Evolutionary conservation across 1,140 invertebrate species (phyloP).

Genomic region (Reticulitermes speratus): DNA sequence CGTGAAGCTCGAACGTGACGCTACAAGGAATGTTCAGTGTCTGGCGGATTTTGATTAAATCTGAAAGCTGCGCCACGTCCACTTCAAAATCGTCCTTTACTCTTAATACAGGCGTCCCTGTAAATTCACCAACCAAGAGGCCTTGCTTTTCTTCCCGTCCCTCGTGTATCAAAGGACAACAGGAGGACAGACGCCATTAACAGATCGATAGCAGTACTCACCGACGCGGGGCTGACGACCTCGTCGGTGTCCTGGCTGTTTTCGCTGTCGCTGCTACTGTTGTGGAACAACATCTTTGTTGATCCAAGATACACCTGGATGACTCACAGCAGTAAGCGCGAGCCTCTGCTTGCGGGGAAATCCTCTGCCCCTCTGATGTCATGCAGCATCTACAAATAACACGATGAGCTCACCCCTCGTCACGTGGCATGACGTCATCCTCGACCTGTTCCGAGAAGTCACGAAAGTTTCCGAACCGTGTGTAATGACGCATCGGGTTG

Average conservation of each 20-base stretch:
- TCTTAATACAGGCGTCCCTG: too few relatives aligned
- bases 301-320: background rate
- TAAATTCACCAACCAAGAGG: too few relatives aligned
- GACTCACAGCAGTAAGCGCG: background rate
- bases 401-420: background rate
- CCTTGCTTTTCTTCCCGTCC: too few relatives aligned
- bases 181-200: too few relatives aligned
- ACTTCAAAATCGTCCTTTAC: too few relatives aligned
- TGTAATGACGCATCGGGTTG: conserved; percentile 7
- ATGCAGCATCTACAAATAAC: background rate
- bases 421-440: background rate
- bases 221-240: background rate
- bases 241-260: background rate
- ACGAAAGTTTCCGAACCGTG: background rate
- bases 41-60: too few relatives aligned
- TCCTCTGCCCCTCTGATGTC: background rate
- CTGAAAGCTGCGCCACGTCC: too few relatives aligned
- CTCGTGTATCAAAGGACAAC: too few relatives aligned
- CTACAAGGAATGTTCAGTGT: too few relatives aligned
- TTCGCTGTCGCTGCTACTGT: background rate
- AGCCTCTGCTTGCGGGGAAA: background rate
- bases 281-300: background rate
- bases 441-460: background rate
- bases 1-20: too few relatives aligned
- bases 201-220: background rate